A percentile compares a stretch with the other conserved stretches of the same genome.
Evolutionary conservation across 2,113 vertebrate genomes (phyloP).

Genomic region (Dendrocopos noguchii): DNA sequence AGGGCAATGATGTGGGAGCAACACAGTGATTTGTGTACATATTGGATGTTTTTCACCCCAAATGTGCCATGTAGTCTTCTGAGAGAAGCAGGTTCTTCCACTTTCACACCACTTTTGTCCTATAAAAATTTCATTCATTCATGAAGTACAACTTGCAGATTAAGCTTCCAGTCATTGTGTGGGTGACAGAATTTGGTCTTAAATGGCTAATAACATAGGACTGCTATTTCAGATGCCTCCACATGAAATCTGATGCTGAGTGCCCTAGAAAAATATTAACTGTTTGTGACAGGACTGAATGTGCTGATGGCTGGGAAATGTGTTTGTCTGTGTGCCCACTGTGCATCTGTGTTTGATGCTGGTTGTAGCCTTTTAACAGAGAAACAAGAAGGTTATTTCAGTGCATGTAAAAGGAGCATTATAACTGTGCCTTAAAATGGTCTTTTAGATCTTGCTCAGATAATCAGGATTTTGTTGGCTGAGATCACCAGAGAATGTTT

Average conservation of each 20-base stretch:
- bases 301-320: background rate
- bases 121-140: slow-evolving; percentile 32
- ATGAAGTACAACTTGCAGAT: slow-evolving; percentile 5
- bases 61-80: background rate
- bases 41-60: slow-evolving; percentile 11
- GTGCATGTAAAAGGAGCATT: background rate
- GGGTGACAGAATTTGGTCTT: slow-evolving; percentile 21
- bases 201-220: slow-evolving; percentile 23
- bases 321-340: background rate
- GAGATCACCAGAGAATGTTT: background rate
- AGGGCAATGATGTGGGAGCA: background rate
- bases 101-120: background rate
- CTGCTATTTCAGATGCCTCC: slow-evolving; percentile 42
- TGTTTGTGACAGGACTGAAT: background rate
- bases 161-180: slow-evolving; percentile 31
- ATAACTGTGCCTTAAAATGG: background rate
- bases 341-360: background rate
- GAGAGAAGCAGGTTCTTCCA: slow-evolving; percentile 52
- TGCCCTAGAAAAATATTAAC: slow-evolving; percentile 14
- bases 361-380: background rate
- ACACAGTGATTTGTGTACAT: background rate
- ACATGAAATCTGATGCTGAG: slow-evolving; percentile 24
- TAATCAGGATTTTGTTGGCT: background rate
- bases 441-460: background rate
- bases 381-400: background rate